Conservation (phyloP, 92 coral and sea anemone species). For the Epizoanthus stellaris region DNA sequence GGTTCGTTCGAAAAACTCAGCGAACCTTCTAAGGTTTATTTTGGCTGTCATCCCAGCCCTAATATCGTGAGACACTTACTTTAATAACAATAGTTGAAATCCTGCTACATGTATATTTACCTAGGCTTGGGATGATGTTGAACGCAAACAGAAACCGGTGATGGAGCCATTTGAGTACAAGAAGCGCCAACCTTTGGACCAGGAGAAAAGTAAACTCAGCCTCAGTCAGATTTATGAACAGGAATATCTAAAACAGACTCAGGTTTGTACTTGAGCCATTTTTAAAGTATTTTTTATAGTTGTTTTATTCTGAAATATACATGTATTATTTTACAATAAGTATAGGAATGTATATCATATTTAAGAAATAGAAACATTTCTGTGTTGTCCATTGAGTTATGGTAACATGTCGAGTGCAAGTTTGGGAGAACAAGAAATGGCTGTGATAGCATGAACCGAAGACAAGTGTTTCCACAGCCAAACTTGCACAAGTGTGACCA, state of each 20-base stretch:
- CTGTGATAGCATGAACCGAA: no score
- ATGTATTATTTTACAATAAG: no score
- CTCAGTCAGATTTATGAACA: constrained; percentile 97
- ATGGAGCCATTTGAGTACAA: constrained; percentile 94
- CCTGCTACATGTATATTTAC: neutral
- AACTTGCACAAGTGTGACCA: no score
- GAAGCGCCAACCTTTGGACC: constrained; percentile 87
- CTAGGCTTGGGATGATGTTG: constrained; percentile 99
- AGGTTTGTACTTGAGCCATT: constrained; percentile 38
- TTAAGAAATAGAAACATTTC: no score
- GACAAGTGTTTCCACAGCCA: no score
- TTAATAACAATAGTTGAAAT: neutral
- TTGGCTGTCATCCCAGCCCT: no score
- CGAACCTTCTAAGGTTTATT: no score
- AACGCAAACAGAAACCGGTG: constrained; percentile 89
- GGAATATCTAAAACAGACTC: constrained; percentile 91
- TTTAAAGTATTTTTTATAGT: neutral
- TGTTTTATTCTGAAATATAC: neutral
- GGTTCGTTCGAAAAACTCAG: no score
- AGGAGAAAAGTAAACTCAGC: constrained; percentile 97
- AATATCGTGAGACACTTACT: neutral
- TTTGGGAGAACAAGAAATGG: no score
- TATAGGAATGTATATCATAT: no score
- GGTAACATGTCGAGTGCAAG: no score
- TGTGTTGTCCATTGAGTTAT: no score